Base-by-base conservation (phyloP, 2,888 invertebrate genomes). In the Drosophila aldrichi region DNA sequence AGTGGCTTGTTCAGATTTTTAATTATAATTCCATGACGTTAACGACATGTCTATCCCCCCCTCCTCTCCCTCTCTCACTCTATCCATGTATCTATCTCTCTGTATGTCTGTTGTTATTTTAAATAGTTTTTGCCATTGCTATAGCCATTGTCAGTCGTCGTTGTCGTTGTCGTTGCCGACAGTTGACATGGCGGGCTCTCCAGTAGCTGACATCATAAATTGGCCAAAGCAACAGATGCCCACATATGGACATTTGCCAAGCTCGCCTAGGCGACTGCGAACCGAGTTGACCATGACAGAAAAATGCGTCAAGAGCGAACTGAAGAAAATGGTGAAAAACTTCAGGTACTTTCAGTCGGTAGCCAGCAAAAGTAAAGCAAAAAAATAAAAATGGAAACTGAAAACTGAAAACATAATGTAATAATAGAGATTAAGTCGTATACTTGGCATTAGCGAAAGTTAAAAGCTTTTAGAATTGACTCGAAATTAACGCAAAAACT, bases 1-100 rank as follows among this genome's bases (percentile, higher is more conserved):
- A 52, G 60, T 61, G 70, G 70, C 70, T 60, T 56, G 75, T 64
- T 79, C 79, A 79, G 55, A 75, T 67, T 74, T 79, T 82, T 70
- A 82, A 79, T 84, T 77, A 82, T 77, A 79, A 85, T 77, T 77
- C 71, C 85, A 77, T 55, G 74, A 74, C 79, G 77, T 79, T 78
- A 78, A 78, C 80, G 77, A 78, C 77, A 68, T 63, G 60, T 44
- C 51, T 34, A 14, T 51, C 14, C 8, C 34, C 2, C 36, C 14
- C 25, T 16, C n/a, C 40, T 40, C 18, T 1, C 48, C n/a, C 18
- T 9, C n/a, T 10, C 41, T 18, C 7, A 14, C 36, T 34, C 7
- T 34, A 20, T 34, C 3, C 1, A 25, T 25, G 6, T 32, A 7
- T 6, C 32, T 32, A 12, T 6, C 18, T 20, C 7, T 20, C 32